These are phyloP conservation scores for Pangasius mekongensis DNA, from an alignment of 2,797 vertebrate genomes.

Conservation along the genomic window DNA sequence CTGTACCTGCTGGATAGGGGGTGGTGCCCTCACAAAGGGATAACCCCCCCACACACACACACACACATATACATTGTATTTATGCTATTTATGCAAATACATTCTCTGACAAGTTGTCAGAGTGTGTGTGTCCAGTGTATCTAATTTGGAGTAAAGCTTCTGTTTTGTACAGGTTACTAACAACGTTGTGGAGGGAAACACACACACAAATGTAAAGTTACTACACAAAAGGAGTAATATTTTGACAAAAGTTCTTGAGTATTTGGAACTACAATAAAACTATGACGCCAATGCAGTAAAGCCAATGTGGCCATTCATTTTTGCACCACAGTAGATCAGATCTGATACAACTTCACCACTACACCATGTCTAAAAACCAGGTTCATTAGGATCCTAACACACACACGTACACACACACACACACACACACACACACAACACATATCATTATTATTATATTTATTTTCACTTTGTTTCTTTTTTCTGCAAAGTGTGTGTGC, in stretches of 20 bases:
- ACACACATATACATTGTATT: background rate
- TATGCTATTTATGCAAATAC: slow-evolving; percentile 3
- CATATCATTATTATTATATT: background rate
- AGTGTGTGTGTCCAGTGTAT: slow-evolving; percentile 10
- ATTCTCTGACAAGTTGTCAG: background rate
- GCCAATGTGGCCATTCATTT: background rate
- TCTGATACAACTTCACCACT: background rate
- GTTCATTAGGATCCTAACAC: background rate
- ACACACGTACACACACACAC: no score
- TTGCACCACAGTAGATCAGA: background rate
- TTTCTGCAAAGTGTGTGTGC: slow-evolving; percentile 1
- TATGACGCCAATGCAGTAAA: background rate
- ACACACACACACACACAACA: background rate
- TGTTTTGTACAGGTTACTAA: slow-evolving; percentile 16
- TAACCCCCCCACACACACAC: background rate
- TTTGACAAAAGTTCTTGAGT: background rate
- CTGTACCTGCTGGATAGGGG: slow-evolving; percentile 48
- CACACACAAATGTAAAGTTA: background rate
- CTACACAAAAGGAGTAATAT: background rate
- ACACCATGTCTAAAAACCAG: background rate
- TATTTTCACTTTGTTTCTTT: background rate
- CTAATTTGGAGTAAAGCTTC: background rate
- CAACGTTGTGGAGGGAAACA: background rate
- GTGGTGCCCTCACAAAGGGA: slow-evolving; percentile 18
- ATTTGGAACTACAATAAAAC: background rate